Base-by-base conservation (phyloP, 2,888 invertebrate species). In the Formica aserva region DNA sequence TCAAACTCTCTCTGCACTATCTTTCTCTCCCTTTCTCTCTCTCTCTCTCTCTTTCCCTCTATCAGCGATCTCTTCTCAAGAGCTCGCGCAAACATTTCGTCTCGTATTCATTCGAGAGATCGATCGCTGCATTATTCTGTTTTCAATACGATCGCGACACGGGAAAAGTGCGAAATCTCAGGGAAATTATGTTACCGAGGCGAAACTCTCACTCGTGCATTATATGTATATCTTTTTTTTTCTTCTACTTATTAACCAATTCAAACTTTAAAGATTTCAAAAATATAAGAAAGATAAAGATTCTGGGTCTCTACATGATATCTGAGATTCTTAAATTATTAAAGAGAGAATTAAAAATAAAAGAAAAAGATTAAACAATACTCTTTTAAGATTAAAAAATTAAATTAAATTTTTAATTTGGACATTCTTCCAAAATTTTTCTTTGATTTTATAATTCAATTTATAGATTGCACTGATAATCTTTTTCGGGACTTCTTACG, bases 81-180 rank as follows among this genome's bases (percentile, higher is more conserved):
- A 60, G 72, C 22, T 15, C 22, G 72, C 29, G 71, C 45, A 60
- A 80, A 80, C 45, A 80, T 80, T 60, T 72, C 32, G 60, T 26
- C 35, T 60, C 26, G 45, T 22, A 80, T 72, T 80, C 35, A 80
- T 35, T 60, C 72, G 45, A 32, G 45, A 72, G 22, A 78, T 78
- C 45, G 78, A 80, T 80, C 69, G 9, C 13, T 11, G 72, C 35
- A 80, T 80, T 80, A 72, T 80, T 45, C 45, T n/a, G 35, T 60
- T 72, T 80, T 72, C 35, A 57, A 71, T 78, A 11, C 22, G 41
- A 71, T 9, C 6, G 29, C 22, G 22, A 57, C 1, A 29, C 9
- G 35, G 9, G 13, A 32, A 77, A 77, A 52, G 63, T 41, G 41
- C 9, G 13, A 41, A 38, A 55, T 67, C 29, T 75, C 32, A 32